Evolutionary conservation across 2,797 vertebrate genomes (phyloP), one percentile per base, ranked within the genome.

Genomic region (Buceros bicornis): DNA sequence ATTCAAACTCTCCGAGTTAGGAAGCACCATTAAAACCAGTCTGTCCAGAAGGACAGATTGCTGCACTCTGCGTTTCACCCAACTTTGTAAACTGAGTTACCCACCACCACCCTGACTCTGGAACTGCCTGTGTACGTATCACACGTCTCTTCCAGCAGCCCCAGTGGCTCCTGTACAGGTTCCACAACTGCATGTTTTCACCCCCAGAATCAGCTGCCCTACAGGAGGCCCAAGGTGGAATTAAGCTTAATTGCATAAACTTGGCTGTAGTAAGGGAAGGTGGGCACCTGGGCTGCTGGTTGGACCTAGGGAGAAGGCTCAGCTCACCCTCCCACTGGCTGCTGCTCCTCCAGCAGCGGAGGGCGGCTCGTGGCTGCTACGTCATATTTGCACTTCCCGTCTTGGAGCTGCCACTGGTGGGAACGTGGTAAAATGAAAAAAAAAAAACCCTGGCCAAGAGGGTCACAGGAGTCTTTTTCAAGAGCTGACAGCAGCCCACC

Each of bases 71-170:
- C 9, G 13, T 48, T 67, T 67, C 22, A 56, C 28, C 28, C 53
- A 84, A 11, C 57, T 51, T 33, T 0, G 0, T 9, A 56, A 51
- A 48, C 0, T 4, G 8, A 48, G n/a, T 24, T 57, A 62, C 7
- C 24, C 40, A 51, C n/a, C 4, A 33, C 1, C 6, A 65, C 16
- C 76, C 42, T 60, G 35, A 53, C 40, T 43, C n/a, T 61, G 26
- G n/a, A 70, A 6, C 57, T 37, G 69, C 25, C 24, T 33, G 10
- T 2, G 19, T 2, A 19, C 3, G 15, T 6, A 28, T n/a, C 29
- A 12, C 19, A 31, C 7, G 31, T 60, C 35, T 40, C 24, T 9
- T 10, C 2, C 2, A 72, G 60, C 16, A 35, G 58, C 45, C 33
- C 12, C 66, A 42, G 35, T 8, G 26, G 57, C 16, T 65, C n/a